Evolutionary conservation across 2,113 vertebrate genomes (phyloP).

Genomic region (Pseudopipra pipra): DNA sequence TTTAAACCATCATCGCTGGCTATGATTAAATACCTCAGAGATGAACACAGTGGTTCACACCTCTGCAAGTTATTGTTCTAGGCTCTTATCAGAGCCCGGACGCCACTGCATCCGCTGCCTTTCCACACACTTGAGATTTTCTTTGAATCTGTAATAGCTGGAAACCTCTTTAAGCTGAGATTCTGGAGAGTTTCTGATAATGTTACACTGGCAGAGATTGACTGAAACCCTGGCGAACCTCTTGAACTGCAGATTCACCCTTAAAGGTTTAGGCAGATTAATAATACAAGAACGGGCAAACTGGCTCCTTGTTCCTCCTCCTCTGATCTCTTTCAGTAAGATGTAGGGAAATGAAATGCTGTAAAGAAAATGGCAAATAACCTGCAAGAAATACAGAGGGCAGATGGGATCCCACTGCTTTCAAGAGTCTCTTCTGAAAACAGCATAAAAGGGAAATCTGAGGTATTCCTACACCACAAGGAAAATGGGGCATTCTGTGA

Average conservation of each 20-base stretch:
- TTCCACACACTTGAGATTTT: neutral
- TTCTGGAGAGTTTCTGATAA: neutral
- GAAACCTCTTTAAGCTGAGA: neutral
- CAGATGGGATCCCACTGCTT: neutral
- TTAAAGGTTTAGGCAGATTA: neutral
- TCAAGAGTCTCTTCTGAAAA: neutral
- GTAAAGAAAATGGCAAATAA: neutral
- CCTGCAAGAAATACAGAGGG: neutral
- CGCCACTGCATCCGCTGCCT: neutral
- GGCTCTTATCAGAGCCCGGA: neutral
- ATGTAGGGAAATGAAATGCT: neutral
- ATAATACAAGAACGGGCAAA: neutral
- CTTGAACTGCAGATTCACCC: neutral
- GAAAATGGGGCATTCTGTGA: neutral
- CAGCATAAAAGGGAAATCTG: fast-evolving
- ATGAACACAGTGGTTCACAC: slow-evolving; percentile 1
- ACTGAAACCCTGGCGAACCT: neutral
- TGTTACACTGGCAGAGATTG: neutral
- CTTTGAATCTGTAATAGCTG: neutral
- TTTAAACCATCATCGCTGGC: slow-evolving; percentile 55
- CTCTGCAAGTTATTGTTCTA: slow-evolving; percentile 39
- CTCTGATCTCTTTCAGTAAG: neutral
- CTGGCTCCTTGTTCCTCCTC: neutral
- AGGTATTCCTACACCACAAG: neutral
- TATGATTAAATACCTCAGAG: slow-evolving; percentile 56